Percentiles rank a stretch among this genome's conserved stretches.
Conservation (phyloP, 2,113 vertebrate genomes). For the Echinops telfairi region DNA sequence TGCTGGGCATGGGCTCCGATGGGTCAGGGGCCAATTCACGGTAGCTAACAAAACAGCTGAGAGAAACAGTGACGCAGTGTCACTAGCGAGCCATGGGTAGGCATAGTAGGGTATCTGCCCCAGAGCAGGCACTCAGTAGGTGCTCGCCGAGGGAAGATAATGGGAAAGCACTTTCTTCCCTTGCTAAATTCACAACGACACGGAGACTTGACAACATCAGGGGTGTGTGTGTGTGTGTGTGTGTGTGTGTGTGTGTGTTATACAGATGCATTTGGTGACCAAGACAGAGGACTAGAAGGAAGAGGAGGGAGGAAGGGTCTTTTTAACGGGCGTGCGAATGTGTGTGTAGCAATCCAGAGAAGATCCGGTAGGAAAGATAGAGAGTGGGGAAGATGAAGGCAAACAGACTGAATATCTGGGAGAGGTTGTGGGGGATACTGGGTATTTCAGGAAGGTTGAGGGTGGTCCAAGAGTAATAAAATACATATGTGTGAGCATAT, state of each 20-base stretch:
- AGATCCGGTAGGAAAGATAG: background rate
- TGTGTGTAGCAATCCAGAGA: background rate
- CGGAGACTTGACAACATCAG: background rate
- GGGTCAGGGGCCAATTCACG: background rate
- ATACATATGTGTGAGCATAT: too few relatives aligned
- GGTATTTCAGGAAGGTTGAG: background rate
- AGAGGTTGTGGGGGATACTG: background rate
- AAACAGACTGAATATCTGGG: slow-evolving; percentile 3
- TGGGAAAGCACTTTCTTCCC: background rate
- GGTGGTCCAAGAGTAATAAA: background rate
- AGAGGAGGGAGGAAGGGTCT: background rate
- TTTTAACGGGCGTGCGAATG: background rate
- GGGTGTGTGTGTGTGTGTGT: background rate
- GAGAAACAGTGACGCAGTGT: slow-evolving; percentile 14
- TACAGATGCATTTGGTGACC: background rate
- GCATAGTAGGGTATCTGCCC: slow-evolving; percentile 3
- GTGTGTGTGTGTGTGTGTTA: slow-evolving; percentile 12
- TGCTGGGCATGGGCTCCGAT: background rate
- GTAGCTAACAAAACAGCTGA: background rate
- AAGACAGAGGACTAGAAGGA: slow-evolving; percentile 10
- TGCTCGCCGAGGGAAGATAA: slow-evolving; percentile 20
- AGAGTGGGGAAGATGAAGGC: background rate
- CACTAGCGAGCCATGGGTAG: background rate
- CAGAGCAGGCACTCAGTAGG: background rate
- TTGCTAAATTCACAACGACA: background rate